Percentiles rank a stretch among this genome's conserved stretches.
These are phyloP conservation scores for Lepidotrigona ventralis DNA, from an alignment of 1,140 invertebrate species.

Conservation along the genomic window DNA sequence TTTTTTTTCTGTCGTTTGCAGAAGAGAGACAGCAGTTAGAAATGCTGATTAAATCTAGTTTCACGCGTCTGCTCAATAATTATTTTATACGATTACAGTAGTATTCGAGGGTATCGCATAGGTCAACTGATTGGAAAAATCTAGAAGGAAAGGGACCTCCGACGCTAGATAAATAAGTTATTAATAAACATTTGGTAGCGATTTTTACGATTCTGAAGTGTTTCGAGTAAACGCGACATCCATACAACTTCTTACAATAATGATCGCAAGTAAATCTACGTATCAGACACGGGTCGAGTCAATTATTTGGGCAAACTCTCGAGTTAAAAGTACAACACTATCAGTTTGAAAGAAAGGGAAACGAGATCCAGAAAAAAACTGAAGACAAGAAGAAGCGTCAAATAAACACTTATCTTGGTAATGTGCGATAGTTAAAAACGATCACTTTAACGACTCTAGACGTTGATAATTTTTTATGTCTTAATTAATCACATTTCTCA, in stretches of 20 bases:
- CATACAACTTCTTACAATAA: not conserved
- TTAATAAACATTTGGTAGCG: constrained; percentile 58
- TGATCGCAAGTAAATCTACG: not conserved
- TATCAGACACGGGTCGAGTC: not conserved
- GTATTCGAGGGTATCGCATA: constrained; percentile 63
- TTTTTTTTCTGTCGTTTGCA: not conserved
- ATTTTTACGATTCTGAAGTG: constrained; percentile 23
- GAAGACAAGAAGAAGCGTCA: not conserved
- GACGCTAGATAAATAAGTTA: constrained; percentile 56
- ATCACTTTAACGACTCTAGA: constrained; percentile 30
- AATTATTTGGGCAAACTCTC: not conserved
- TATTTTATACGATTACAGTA: constrained; percentile 5
- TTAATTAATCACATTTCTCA: constrained; percentile 37
- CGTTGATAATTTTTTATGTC: constrained; percentile 41
- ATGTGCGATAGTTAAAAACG: constrained; percentile 9
- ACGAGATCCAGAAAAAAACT: not conserved
- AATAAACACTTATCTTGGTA: not conserved
- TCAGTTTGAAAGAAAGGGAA: not conserved
- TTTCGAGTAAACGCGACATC: not conserved
- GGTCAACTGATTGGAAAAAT: constrained; percentile 53
- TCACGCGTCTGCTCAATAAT: not conserved
- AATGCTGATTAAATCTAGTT: constrained; percentile 1
- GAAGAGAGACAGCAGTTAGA: not conserved
- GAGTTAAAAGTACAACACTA: constrained; percentile 15
- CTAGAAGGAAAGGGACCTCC: constrained; percentile 52